A percentile compares a stretch with the other conserved stretches of the same genome.
phyloP scores from a whole-genome alignment of 2,888 invertebrate species.

The Mactromeris polynyma region DNA sequence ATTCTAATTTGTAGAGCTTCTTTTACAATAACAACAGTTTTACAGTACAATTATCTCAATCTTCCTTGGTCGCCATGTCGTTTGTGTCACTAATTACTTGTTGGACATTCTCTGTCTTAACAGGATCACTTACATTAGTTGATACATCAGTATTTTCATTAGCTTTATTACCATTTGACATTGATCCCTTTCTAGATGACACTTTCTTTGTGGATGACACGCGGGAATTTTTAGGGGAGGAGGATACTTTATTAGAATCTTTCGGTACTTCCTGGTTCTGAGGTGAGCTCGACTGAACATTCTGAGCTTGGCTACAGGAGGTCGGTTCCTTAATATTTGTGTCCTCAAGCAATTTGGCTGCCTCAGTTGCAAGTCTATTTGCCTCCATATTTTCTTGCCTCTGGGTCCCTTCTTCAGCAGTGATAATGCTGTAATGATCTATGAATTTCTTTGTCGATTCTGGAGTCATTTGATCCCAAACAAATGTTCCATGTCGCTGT shows the following conservation, averaged over 20 bases:
- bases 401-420: slow-evolving; percentile 61
- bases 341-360: slow-evolving; percentile 36
- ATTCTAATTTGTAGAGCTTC: not conserved
- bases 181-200: slow-evolving; percentile 37
- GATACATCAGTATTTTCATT: not conserved
- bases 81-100: not conserved
- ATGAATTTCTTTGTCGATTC: slow-evolving; percentile 75
- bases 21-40: not conserved
- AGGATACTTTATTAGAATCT: not conserved
- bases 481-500: slow-evolving; percentile 82
- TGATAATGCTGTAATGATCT: slow-evolving; percentile 72
- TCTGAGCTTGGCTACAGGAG: not conserved
- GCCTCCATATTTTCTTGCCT: slow-evolving; percentile 54
- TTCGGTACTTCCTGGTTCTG: not conserved
- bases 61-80: not conserved
- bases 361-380: slow-evolving; percentile 51
- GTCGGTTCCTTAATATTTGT: not conserved
- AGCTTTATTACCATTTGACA: slow-evolving; percentile 27
- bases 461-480: slow-evolving; percentile 77
- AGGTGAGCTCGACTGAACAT: not conserved
- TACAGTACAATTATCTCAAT: not conserved
- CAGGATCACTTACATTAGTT: not conserved
- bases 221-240: slow-evolving; percentile 21
- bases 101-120: not conserved
- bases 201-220: slow-evolving; percentile 27